Evolutionary conservation across 2,888 invertebrate species (phyloP).

Genomic region (Polyommatus iphigenia): DNA sequence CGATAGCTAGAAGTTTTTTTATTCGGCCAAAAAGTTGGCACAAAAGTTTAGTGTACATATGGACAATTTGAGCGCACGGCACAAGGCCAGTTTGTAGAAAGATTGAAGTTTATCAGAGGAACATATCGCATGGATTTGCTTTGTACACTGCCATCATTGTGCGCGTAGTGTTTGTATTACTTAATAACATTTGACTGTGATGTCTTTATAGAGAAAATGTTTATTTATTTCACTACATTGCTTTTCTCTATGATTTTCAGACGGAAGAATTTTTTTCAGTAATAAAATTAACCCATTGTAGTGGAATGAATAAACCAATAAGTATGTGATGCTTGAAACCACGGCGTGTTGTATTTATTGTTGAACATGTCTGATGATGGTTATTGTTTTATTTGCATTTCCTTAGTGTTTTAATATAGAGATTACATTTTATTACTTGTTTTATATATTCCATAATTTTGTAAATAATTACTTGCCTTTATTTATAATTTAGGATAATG

Average conservation of each 20-base stretch:
- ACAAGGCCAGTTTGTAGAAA: conserved; percentile 16
- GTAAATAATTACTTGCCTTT: conserved; percentile 73
- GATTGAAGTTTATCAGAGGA: conserved; percentile 10
- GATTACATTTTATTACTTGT: conserved; percentile 55
- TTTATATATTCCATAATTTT: conserved; percentile 64
- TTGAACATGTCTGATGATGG: conserved; percentile 46
- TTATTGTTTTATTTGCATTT: conserved; percentile 66
- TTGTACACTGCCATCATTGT: conserved; percentile 14
- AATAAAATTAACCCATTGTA: neutral
- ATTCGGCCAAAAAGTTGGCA: conserved; percentile 40
- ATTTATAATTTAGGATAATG: conserved; percentile 60
- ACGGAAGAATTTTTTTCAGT: neutral
- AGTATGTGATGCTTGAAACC: conserved; percentile 58
- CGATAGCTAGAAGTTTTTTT: conserved; percentile 63
- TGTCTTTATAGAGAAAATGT: conserved; percentile 76
- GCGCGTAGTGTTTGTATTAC: conserved; percentile 43
- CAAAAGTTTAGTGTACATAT: conserved; percentile 46
- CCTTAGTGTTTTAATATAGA: conserved; percentile 51
- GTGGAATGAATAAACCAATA: conserved; percentile 41
- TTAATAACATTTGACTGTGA: conserved; percentile 73
- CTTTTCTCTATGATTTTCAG: neutral
- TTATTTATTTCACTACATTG: conserved; percentile 39
- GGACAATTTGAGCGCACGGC: conserved; percentile 32
- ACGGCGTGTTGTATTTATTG: conserved; percentile 48
- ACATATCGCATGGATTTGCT: conserved; percentile 24